Base-by-base conservation (phyloP, 2,113 vertebrate genomes). In the Lepisosteus oculatus region DNA sequence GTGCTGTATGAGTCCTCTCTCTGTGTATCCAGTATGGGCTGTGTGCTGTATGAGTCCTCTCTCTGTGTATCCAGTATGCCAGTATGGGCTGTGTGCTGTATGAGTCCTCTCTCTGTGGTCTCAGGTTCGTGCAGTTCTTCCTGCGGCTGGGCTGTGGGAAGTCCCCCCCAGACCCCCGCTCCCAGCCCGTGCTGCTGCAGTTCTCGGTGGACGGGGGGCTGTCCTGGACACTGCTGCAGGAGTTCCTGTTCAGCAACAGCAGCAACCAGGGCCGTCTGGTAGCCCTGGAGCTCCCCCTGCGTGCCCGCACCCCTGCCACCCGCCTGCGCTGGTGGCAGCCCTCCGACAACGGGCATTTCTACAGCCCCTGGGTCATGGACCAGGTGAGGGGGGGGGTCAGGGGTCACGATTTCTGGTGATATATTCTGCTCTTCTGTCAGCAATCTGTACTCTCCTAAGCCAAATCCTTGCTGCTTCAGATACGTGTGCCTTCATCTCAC, bases 321-420 rank as follows among this genome's bases (percentile, higher is more conserved):
- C 94, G 95, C 3, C 91, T 99, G 9, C 95, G 95, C 76, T 99
- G 97, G 97, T 99, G 97, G 97, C 97, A 99, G 0, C 97, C 97
- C 0, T 98, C 96, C 0, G 96, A 97, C 64, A 95, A 94, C 0
- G 97, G 96, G 29, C 95, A 98, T 74, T 98, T 98, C 88, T 96
- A 96, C 78, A 98, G 96, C 17, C 97, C 97, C 14, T 99, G 97
- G 97, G 97, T 98, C 65, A 98, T 99, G 0, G 93, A 95, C 77
- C 93, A 95, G 90, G 93, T 94, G 83, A 88, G 87, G 8, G 7
- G 11, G 56, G 14, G 17, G 17, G 17, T 29, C 17, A 29, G 17
- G 17, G 17, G 17, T 29, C 17, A 29, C 1, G 17, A 29, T 29
- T 29, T 29, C 17, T 29, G 17, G 17, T 29, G 17, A 29, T 29